Conservation (phyloP, 64 coral and sea anemone genomes). For the Montipora cactus region DNA sequence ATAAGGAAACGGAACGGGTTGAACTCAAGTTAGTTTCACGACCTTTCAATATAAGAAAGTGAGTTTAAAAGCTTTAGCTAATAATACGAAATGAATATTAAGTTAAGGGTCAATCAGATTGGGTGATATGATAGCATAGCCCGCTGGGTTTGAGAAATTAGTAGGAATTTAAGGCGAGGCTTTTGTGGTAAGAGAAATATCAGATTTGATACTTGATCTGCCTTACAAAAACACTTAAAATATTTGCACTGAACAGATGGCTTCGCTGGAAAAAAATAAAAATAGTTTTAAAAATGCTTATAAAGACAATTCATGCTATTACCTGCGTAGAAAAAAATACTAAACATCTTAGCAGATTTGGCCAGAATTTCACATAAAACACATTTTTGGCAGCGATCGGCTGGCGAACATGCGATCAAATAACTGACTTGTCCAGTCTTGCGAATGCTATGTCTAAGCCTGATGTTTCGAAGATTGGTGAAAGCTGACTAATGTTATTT, state of each 20-base stretch:
- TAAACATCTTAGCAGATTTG: background rate
- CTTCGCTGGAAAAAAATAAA: background rate
- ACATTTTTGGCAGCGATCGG: background rate
- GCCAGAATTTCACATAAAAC: too few species aligned
- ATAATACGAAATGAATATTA: background rate
- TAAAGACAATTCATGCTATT: background rate
- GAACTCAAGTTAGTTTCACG: background rate
- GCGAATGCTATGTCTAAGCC: background rate
- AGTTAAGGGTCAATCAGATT: background rate
- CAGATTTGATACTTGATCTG: background rate
- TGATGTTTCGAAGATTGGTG: background rate
- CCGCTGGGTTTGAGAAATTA: background rate
- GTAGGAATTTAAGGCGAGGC: constrained; percentile 18
- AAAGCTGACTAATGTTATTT: background rate
- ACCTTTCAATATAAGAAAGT: background rate
- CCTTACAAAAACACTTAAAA: background rate
- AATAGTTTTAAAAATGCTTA: background rate
- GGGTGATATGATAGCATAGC: background rate
- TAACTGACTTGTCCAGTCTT: background rate
- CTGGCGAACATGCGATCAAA: too few species aligned
- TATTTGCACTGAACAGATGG: background rate
- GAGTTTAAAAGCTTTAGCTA: background rate
- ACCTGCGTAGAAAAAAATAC: background rate
- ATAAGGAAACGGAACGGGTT: too few species aligned
- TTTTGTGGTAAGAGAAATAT: constrained; percentile 21